These are phyloP conservation scores for Aromia moschata DNA, from an alignment of 2,888 invertebrate species.

Conservation along the genomic window DNA sequence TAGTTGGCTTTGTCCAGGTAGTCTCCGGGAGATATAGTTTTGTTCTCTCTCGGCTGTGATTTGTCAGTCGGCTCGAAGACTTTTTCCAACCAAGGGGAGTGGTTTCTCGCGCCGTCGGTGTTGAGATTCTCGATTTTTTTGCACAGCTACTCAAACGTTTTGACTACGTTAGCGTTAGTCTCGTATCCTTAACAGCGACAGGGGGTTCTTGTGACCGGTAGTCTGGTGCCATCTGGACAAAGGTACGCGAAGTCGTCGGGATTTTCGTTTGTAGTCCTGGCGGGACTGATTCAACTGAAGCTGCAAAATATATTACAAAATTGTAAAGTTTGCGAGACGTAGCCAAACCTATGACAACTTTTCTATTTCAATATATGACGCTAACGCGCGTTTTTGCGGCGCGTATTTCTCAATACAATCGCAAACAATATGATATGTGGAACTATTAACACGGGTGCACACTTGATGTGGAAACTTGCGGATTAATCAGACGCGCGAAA, in stretches of 20 bases:
- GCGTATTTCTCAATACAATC: no score
- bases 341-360: no score
- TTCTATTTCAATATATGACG: no score
- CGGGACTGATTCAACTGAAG: conserved; percentile 70
- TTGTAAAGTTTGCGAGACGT: no score
- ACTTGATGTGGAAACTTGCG: no score
- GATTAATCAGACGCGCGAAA: no score
- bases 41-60: conserved; percentile 63
- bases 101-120: conserved; percentile 59
- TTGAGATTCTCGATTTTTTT: conserved; percentile 68
- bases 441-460: no score
- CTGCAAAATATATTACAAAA: no score
- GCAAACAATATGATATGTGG: no score
- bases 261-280: conserved; percentile 69
- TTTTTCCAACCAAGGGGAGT: conserved; percentile 63
- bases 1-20: conserved; percentile 63
- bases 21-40: conserved; percentile 55
- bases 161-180: conserved; percentile 71
- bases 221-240: conserved; percentile 80
- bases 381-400: no score
- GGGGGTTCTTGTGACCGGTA: conserved; percentile 70
- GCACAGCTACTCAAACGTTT: conserved; percentile 65
- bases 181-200: conserved; percentile 84
- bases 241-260: conserved; percentile 77
- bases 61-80: conserved; percentile 70